Conservation (phyloP, 2,888 invertebrate species). For the Macropis europaea region DNA sequence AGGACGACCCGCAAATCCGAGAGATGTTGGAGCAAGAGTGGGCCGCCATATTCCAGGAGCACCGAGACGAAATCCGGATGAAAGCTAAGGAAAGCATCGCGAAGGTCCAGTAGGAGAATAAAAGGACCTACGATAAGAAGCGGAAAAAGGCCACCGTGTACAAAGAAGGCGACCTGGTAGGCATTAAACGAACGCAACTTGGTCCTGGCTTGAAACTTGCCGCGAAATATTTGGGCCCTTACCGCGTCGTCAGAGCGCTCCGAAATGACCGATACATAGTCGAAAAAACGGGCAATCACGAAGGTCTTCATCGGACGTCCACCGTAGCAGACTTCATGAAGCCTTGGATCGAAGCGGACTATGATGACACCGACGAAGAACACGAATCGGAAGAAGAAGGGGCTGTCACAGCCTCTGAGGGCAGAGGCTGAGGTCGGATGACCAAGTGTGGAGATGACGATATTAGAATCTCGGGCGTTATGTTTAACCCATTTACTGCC, state of each 20-base stretch:
- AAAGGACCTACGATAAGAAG: not conserved
- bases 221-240: not conserved
- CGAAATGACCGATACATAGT: not conserved
- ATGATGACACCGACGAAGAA: not conserved
- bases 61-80: not conserved
- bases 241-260: not conserved
- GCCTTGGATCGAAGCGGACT: not conserved
- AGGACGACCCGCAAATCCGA: not conserved
- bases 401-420: not conserved
- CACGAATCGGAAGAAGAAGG: not conserved
- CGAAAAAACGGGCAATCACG: not conserved
- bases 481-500: no score
- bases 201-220: not conserved
- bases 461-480: no score
- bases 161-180: not conserved
- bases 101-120: not conserved
- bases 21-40: not conserved
- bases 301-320: not conserved
- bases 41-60: not conserved
- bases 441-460: slow-evolving; percentile 2
- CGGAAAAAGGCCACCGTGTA: not conserved
- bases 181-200: not conserved
- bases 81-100: slow-evolving; percentile 13
- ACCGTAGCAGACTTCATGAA: not conserved
- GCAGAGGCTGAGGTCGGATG: not conserved